These are phyloP conservation scores for Sebastes alutus DNA, from an alignment of 2,797 vertebrate species.

Conservation along the genomic window DNA sequence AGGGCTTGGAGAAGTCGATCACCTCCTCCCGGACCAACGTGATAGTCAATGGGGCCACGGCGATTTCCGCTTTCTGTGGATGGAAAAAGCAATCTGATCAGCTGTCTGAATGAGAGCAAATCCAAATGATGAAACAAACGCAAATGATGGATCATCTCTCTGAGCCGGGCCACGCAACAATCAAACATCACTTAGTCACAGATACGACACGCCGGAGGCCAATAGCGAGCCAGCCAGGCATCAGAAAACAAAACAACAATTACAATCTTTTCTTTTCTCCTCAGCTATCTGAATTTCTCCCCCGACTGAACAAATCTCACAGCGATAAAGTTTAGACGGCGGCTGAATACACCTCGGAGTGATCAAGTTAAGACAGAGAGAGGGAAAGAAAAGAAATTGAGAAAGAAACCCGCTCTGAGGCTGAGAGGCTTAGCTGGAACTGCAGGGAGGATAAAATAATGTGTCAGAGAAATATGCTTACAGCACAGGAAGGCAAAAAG, in stretches of 20 bases:
- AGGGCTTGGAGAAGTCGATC: slow-evolving; percentile 97
- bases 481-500: slow-evolving; percentile 47
- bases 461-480: slow-evolving; percentile 74
- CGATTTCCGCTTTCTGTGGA: slow-evolving; percentile 95
- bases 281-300: slow-evolving; percentile 38
- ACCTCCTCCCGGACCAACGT: slow-evolving; percentile 97
- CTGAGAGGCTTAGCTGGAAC: slow-evolving; percentile 67
- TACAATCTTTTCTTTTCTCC: slow-evolving; percentile 27
- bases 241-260: slow-evolving; percentile 40
- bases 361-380: slow-evolving; percentile 50
- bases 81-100: slow-evolving; percentile 31
- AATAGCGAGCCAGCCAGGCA: slow-evolving; percentile 6
- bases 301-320: slow-evolving; percentile 61
- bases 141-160: slow-evolving; percentile 47
- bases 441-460: slow-evolving; percentile 66
- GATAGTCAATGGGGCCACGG: slow-evolving; percentile 96
- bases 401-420: slow-evolving; percentile 48
- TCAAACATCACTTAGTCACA: slow-evolving; percentile 56
- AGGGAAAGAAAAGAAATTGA: slow-evolving; percentile 37
- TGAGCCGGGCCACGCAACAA: slow-evolving; percentile 25
- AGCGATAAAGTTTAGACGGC: slow-evolving; percentile 31
- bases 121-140: slow-evolving; percentile 36
- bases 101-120: slow-evolving; percentile 9
- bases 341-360: slow-evolving; percentile 44
- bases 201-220: slow-evolving; percentile 22